Conservation (phyloP, 2,888 invertebrate genomes). For the Polymixis flavicincta region DNA sequence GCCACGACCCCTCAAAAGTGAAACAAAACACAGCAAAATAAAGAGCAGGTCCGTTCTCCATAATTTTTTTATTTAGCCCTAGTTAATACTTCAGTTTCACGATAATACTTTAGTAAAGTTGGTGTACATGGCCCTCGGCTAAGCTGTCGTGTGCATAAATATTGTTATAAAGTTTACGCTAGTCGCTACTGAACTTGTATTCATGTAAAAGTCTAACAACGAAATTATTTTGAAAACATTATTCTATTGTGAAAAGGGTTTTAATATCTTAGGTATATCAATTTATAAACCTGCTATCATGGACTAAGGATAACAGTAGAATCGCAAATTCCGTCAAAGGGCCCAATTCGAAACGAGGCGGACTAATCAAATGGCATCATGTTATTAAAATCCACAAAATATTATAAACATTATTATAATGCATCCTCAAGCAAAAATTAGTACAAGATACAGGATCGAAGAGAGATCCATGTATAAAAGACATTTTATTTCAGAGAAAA, state of each 20-base stretch:
- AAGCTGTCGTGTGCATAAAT: slow-evolving; percentile 30
- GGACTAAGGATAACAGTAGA: neutral
- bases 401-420: neutral
- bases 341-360: too few species aligned
- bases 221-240: neutral
- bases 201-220: neutral
- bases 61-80: slow-evolving; percentile 4
- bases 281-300: neutral
- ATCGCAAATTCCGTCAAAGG: too few species aligned
- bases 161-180: slow-evolving; percentile 45
- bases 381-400: neutral
- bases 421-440: neutral
- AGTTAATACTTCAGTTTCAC: slow-evolving; percentile 16
- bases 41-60: neutral
- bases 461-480: neutral
- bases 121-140: slow-evolving; percentile 5
- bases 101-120: slow-evolving; percentile 34
- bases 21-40: too few species aligned
- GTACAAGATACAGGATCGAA: neutral
- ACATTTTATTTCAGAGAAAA: neutral
- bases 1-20: neutral
- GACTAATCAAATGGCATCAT: neutral
- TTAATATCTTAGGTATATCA: neutral
- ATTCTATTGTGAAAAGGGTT: neutral
- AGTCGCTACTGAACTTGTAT: slow-evolving; percentile 24